Evolutionary conservation across 1,140 invertebrate genomes (phyloP).

Genomic region (Brachionus koreanus): DNA sequence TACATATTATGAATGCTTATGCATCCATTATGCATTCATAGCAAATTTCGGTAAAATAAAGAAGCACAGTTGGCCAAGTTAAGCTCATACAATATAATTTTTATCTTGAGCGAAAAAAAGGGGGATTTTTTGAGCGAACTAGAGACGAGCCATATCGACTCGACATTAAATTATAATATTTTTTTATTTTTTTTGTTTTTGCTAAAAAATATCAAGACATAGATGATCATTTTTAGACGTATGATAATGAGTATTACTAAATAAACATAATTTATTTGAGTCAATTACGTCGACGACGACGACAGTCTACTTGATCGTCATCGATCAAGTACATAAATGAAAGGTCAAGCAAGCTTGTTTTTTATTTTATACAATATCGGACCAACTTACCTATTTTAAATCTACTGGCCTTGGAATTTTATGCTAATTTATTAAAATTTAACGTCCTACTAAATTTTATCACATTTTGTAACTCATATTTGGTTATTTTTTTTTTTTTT

Average conservation of each 20-base stretch:
- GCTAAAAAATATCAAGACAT: not conserved
- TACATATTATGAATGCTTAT: not conserved
- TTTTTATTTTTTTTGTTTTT: too few species aligned
- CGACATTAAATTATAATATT: not conserved
- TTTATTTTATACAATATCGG: too few species aligned
- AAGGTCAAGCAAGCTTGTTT: not conserved
- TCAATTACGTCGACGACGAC: not conserved
- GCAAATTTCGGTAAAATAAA: not conserved
- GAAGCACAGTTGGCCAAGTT: not conserved
- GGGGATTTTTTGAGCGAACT: not conserved
- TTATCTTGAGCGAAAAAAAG: not conserved
- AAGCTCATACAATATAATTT: too few species aligned
- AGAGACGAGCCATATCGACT: not conserved
- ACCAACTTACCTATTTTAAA: not conserved
- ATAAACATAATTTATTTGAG: slow-evolving; percentile 20
- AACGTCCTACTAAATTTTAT: not conserved
- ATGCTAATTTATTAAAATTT: not conserved
- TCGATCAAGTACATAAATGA: not conserved
- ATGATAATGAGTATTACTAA: not conserved
- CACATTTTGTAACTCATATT: not conserved
- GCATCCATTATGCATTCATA: not conserved
- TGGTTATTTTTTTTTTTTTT: too few species aligned
- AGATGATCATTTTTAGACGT: slow-evolving; percentile 20
- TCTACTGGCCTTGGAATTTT: not conserved
- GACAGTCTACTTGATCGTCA: not conserved